phyloP scores from a whole-genome alignment of 2,888 invertebrate species.

The Leptinotarsa haldemani region DNA sequence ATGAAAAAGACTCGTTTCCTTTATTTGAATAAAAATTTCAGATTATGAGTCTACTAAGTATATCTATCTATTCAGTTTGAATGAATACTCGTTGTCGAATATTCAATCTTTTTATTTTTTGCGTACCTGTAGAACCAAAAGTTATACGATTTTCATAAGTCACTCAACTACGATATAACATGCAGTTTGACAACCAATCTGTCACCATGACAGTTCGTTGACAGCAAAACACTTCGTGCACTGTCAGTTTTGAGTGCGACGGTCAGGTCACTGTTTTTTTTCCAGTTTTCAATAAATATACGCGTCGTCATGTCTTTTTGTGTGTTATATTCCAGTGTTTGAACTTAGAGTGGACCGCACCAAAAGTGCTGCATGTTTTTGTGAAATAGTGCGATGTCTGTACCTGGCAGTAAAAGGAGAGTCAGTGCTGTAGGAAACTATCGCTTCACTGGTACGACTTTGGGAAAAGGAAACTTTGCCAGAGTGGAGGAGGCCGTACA shows the following conservation, averaged over 20 bases:
- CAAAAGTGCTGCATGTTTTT: slow-evolving; percentile 11
- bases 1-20: no score
- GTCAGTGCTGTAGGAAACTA: slow-evolving; percentile 77
- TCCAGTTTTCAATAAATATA: slow-evolving; percentile 20
- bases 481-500: slow-evolving; percentile 80
- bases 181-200: neutral
- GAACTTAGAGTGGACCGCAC: slow-evolving; percentile 4
- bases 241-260: slow-evolving; percentile 43
- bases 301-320: slow-evolving; percentile 6
- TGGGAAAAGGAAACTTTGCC: slow-evolving; percentile 83
- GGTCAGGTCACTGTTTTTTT: slow-evolving; percentile 51
- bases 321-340: slow-evolving; percentile 19
- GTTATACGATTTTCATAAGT: no score
- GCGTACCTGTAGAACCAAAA: no score
- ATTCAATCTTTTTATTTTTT: no score
- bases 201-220: neutral
- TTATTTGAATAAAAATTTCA: no score
- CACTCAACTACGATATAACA: no score
- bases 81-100: no score
- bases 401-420: slow-evolving; percentile 56
- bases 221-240: neutral
- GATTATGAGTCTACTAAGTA: no score
- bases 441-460: slow-evolving; percentile 75
- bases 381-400: slow-evolving; percentile 20
- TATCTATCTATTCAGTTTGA: no score